Evolutionary conservation across 37 sponge, comb jelly and placozoan genomes (phyloP), one percentile per base, ranked within the genome.

Genomic region (Spongia lamella): DNA sequence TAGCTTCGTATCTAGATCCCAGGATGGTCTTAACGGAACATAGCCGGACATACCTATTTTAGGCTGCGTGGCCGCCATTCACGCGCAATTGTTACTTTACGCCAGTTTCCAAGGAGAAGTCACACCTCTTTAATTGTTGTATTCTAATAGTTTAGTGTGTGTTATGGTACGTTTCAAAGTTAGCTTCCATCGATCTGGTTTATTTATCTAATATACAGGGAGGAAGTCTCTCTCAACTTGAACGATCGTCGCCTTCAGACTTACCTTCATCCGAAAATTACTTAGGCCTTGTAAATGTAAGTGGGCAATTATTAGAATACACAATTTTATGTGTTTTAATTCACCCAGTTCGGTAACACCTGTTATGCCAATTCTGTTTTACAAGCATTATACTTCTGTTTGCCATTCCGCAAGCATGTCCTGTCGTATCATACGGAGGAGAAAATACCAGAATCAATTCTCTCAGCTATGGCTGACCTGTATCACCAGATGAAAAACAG

Each of bases 361-460:
- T 97, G 98, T 81, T 97, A 97, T 76, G 90, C 84, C 35, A 97
- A 97, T 79, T 97, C 98, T 15, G 95, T 97, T 32, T 27, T 97
- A 0, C 98, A 97, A 67, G 90, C 95, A 15, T 88, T 97, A 37
- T 97, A 86, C 82, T 93, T 78, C 85, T 97, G 98, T 69, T 66
- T 60, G 21, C 98, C 98, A 5, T 97, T 97, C 73, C 73, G 95
- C 19, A 83, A 92, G 53, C 68, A 87, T 39, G 95, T 97, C 0
- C 67, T 91, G 1, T 5, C 5, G 5, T 43, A 9, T 43, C 9
- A 43, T 43, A 9, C 9, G 5, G 54, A 35, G 36, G 83, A 85
- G 72, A 51, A 68, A 16, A 50, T 37, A 27, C 37, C 67, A 24
- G 93, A 96, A 40, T 86, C 76, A 15, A 77, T 97, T 36, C 83